These are phyloP conservation scores for Diploscapter pachys DNA, from an alignment of 1,140 invertebrate species.

Conservation along the genomic window DNA sequence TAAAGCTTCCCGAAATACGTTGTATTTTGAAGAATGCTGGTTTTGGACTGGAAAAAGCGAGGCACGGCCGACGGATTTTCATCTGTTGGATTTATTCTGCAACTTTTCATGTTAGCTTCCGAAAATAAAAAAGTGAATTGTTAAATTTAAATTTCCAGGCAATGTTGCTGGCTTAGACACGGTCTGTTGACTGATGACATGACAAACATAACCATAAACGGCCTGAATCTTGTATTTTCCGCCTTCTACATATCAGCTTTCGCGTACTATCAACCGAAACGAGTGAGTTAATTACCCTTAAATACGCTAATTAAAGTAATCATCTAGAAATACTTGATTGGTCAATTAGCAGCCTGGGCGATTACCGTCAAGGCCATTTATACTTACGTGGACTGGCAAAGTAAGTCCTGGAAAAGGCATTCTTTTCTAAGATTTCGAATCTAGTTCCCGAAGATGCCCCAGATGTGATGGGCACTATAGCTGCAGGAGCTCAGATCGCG, in stretches of 20 bases:
- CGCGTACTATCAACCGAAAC: conserved; percentile 57
- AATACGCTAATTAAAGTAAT: neutral
- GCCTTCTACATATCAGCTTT: conserved; percentile 50
- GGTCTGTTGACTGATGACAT: conserved; percentile 51
- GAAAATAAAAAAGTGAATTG: neutral
- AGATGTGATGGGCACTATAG: conserved; percentile 52
- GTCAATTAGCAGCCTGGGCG: conserved; percentile 39
- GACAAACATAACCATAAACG: conserved; percentile 52
- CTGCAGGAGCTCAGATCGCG: conserved; percentile 53
- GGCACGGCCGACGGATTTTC: conserved; percentile 58
- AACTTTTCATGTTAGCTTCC: conserved; percentile 53
- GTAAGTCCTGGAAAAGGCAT: neutral
- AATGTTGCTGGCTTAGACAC: conserved; percentile 49
- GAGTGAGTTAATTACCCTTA: conserved; percentile 35
- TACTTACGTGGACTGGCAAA: conserved; percentile 45
- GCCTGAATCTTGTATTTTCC: conserved; percentile 50
- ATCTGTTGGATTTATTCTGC: conserved; percentile 56
- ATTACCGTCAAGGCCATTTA: conserved; percentile 41
- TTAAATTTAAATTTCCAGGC: conserved; percentile 27
- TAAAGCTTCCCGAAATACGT: conserved; percentile 17
- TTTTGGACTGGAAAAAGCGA: conserved; percentile 45
- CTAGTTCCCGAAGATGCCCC: conserved; percentile 28
- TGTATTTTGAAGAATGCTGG: conserved; percentile 38
- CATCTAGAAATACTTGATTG: conserved; percentile 51
- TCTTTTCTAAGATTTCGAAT: neutral